phyloP scores from a whole-genome alignment of 2,113 vertebrate genomes.

The Natator depressus region DNA sequence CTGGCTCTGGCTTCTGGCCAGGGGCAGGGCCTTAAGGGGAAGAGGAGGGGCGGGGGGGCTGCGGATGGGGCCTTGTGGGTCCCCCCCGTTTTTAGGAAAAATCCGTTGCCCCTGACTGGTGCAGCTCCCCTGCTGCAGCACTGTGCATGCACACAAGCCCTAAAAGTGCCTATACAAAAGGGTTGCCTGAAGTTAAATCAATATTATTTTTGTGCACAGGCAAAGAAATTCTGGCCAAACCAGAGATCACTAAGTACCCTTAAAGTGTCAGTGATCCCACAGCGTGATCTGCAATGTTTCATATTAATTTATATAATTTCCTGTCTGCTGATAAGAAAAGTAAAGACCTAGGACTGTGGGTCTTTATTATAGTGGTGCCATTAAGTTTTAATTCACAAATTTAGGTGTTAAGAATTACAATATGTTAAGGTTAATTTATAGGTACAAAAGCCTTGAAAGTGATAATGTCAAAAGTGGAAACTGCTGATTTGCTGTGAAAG shows the following conservation, averaged over 20 bases:
- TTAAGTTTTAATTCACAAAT: background rate
- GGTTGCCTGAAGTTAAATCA: background rate
- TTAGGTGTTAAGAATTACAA: background rate
- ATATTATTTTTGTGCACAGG: fast-evolving
- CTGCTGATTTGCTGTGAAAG: background rate
- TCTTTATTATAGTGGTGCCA: background rate
- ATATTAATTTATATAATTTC: background rate
- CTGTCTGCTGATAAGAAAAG: background rate
- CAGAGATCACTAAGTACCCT: background rate
- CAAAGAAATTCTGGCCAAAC: background rate
- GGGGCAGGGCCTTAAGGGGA: too few species aligned
- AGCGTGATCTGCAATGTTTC: background rate
- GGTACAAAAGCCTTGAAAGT: fast-evolving
- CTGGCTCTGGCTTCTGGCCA: too few species aligned
- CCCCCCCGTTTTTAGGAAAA: too few species aligned
- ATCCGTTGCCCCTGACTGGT: too few species aligned
- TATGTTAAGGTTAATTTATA: background rate
- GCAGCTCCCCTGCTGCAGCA: background rate
- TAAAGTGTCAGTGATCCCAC: background rate
- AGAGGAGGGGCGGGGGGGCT: too few species aligned
- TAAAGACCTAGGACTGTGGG: background rate
- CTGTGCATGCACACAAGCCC: background rate
- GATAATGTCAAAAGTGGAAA: background rate
- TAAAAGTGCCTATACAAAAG: background rate
- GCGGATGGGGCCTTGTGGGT: too few species aligned